Evolutionary conservation across 2,113 vertebrate species (phyloP), one percentile per base, ranked within the genome.

Genomic region (Vombatus ursinus): DNA sequence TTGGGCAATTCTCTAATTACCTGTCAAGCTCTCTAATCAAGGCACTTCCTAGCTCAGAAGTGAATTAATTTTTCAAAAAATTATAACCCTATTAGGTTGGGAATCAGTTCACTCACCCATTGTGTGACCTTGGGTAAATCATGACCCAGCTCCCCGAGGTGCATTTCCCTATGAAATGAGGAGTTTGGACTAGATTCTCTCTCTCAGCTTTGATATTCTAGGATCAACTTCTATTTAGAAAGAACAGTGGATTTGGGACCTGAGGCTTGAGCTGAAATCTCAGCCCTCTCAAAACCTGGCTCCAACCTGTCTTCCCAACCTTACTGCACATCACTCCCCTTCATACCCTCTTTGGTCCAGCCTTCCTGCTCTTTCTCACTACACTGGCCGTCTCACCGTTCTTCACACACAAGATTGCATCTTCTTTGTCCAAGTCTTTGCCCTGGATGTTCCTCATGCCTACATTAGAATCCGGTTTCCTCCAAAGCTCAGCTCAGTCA

Each of bases 61-160:
- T 84, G 19, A 23, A 44, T 84, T 68, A 37, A 4, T n/a, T 68
- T 77, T 77, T 84, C 44, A 16, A 37, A 37, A 37, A 37, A 68
- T 10, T 44, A 8, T 16, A 44, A 22, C 19, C 19, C 44, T 84
- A 44, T 8, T 23, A n/a, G 14, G 37, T 22, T n/a, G 1, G 68
- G n/a, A 84, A 44, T 44, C n/a, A 8, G 68, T 22, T 44, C 68
- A 0, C n/a, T 92, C 28, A 77, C 47, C 89, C 84, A 51, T 61
- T 91, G 2, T 23, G 57, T 95, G n/a, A 61, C 51, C 93, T 53
- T 52, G 89, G 50, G 93, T 52, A 95, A 89, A 94, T 11, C 48
- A 11, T n/a, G 37, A 84, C 19, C 19, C 6, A 2, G 44, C 68
- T 84, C 68, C 26, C n/a, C 2, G 9, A 77, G 16, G 23, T 84